Evolutionary conservation across 2,797 vertebrate genomes (phyloP), one percentile per base, ranked within the genome.

Genomic region (Rhinella marina): DNA sequence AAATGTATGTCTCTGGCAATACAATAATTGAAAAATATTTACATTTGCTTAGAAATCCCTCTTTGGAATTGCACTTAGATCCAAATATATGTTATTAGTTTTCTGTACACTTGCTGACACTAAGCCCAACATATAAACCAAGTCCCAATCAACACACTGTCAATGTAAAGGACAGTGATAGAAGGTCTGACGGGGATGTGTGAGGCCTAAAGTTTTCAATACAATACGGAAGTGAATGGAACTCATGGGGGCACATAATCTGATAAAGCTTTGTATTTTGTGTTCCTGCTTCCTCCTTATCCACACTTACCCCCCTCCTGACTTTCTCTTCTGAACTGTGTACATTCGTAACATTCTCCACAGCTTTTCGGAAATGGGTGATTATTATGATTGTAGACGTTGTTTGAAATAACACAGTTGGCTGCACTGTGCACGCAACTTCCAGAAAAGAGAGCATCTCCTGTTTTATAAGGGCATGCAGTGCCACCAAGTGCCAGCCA

Each of bases 331-430:
- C 73, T 61, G 21, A 57, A 73, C 50, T 82, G 70, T 82, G 73
- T 86, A 86, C 72, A 86, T 88, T 88, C 66, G 64, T 88, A 84
- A 84, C 87, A 88, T 89, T 89, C 83, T 86, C 78, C 61, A 75
- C 41, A 85, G 87, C 78, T 85, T 88, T 88, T 88, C 83, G 88
- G 88, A 88, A 88, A 86, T 81, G 70, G 70, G 70, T 82, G 88
- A 88, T 86, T 88, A 86, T 86, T 88, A 86, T 86, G 88, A 86
- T 86, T 88, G 88, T 56, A 86, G 78, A 86, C 59, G 79, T 78
- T 84, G 87, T 82, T 88, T 88, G 79, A 88, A 82, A 82, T 82
- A 86, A 81, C 61, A 84, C 84, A 82, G 88, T 86, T 56, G 79
- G 83, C 70, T 84, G 16, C 78, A 59, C 79, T 62, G 50, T 77